These are phyloP conservation scores for Mesoclemmys tuberculata DNA, from an alignment of 2,113 vertebrate species.

Conservation along the genomic window DNA sequence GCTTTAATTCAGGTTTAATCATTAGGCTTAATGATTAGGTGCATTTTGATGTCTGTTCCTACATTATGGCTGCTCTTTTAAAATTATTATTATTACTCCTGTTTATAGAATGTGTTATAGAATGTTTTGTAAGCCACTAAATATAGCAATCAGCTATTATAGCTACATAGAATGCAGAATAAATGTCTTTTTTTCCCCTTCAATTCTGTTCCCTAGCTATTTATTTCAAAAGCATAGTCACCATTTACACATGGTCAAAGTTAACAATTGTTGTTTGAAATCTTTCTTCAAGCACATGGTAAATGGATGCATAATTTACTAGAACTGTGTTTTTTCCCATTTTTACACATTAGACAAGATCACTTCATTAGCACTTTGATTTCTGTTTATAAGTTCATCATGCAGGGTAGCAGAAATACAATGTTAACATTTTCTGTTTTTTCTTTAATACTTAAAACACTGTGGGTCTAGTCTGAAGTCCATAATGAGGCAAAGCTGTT, in stretches of 20 bases:
- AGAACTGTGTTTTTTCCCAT: not conserved
- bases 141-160: not conserved
- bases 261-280: not conserved
- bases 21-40: not conserved
- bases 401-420: not conserved
- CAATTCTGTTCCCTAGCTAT: not conserved
- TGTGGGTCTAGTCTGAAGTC: not conserved
- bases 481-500: not conserved
- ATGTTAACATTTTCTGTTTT: not conserved
- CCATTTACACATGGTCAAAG: not conserved
- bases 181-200: not conserved
- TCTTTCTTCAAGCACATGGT: not conserved
- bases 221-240: not conserved
- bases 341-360: not conserved
- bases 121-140: not conserved
- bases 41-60: not conserved
- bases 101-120: not conserved
- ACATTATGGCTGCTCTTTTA: not conserved
- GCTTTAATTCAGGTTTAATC: not conserved
- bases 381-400: not conserved
- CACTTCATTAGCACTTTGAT: not conserved
- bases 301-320: not conserved
- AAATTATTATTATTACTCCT: not conserved
- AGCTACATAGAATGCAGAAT: not conserved
- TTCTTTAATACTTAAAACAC: not conserved